Conservation (phyloP, 1,140 invertebrate genomes). For the Drosophila nigrodunni region DNA sequence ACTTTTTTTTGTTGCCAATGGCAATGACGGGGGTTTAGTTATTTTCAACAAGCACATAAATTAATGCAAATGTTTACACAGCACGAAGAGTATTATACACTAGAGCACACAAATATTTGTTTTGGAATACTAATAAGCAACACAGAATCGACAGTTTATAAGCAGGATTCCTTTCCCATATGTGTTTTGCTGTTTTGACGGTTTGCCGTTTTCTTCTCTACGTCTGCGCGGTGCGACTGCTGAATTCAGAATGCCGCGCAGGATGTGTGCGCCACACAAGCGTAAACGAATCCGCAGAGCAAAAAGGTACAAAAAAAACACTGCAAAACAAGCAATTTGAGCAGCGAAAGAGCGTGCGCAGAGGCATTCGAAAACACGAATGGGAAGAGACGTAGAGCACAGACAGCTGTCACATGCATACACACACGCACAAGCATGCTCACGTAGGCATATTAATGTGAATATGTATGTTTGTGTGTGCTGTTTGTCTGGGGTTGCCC, state of each 20-base stretch:
- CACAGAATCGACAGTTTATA: conserved; percentile 29
- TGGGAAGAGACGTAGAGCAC: conserved; percentile 11
- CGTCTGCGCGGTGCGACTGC: conserved; percentile 66
- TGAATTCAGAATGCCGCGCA: conserved; percentile 43
- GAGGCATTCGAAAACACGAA: conserved; percentile 36
- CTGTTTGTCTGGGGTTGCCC: conserved; percentile 27
- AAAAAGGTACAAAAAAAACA: neutral
- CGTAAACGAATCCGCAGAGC: conserved; percentile 1
- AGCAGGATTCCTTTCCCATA: conserved; percentile 9
- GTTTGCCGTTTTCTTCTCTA: conserved; percentile 30
- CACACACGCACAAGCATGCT: neutral
- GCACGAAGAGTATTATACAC: conserved; percentile 24
- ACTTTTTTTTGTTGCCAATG: conserved; percentile 68
- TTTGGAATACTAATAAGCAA: neutral
- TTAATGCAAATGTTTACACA: conserved; percentile 52
- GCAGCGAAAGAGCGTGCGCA: conserved; percentile 54
- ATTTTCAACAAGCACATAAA: conserved; percentile 61
- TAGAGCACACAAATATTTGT: neutral
- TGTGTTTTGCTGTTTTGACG: too few species aligned
- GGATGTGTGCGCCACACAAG: conserved; percentile 21
- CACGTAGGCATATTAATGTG: too few species aligned
- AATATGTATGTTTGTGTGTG: neutral
- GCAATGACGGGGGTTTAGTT: conserved; percentile 56
- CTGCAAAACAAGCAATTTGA: neutral
- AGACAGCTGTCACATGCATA: conserved; percentile 55